These are phyloP conservation scores for Marcusenius ussheri DNA, from an alignment of 2,113 vertebrate species.

Conservation along the genomic window DNA sequence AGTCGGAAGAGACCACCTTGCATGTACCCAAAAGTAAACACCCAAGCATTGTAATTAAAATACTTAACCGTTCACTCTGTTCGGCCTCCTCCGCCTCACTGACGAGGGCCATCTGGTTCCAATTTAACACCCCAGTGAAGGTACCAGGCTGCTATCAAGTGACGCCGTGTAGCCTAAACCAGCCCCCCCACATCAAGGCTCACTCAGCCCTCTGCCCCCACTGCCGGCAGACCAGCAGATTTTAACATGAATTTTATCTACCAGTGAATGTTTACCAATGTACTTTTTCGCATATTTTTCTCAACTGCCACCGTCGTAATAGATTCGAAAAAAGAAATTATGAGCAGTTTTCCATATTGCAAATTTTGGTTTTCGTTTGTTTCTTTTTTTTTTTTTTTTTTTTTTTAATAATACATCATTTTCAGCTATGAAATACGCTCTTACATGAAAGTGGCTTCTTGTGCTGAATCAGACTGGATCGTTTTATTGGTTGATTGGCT, in stretches of 20 bases:
- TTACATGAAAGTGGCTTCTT: background rate
- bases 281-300: background rate
- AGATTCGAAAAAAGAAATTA: background rate
- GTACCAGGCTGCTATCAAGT: background rate
- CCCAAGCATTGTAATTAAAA: slow-evolving; percentile 4
- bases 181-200: background rate
- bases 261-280: background rate
- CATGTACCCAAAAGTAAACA: background rate
- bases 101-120: background rate
- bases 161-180: background rate
- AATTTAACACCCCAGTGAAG: background rate
- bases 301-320: background rate
- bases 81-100: background rate
- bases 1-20: background rate
- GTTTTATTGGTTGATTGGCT: background rate
- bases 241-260: background rate
- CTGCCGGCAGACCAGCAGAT: background rate
- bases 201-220: background rate
- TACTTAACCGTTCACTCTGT: background rate
- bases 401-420: background rate
- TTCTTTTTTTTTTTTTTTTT: too few species aligned
- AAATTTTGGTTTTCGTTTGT: background rate
- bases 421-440: background rate
- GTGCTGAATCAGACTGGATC: background rate
- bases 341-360: background rate